Conservation (phyloP, 2,113 vertebrate species). For the Lophotis ruficrista region DNA sequence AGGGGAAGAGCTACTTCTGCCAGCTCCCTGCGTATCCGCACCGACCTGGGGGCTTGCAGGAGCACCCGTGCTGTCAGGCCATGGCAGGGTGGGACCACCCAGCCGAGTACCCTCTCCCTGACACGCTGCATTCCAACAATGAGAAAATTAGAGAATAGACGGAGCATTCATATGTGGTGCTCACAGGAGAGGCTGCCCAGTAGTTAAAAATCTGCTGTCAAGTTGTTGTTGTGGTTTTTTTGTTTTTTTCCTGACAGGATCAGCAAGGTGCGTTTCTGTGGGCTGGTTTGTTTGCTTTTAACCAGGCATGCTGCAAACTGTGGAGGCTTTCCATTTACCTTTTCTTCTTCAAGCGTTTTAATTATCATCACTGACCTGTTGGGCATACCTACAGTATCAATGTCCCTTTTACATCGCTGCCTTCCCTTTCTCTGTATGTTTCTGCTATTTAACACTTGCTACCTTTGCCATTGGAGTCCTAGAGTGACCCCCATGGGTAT, state of each 20-base stretch:
- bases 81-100: background rate
- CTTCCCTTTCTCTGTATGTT: constrained; percentile 42
- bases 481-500: constrained; percentile 78
- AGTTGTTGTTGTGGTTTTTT: background rate
- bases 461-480: constrained; percentile 64
- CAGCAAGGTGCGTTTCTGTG: background rate
- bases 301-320: background rate
- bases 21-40: background rate
- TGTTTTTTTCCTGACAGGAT: background rate
- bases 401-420: constrained; percentile 29
- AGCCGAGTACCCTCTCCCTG: background rate
- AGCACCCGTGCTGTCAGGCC: background rate
- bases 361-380: constrained; percentile 60
- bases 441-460: constrained; percentile 65
- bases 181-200: background rate
- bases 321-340: constrained; percentile 48
- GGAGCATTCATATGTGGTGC: background rate
- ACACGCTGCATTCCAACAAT: background rate
- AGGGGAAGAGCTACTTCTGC: background rate
- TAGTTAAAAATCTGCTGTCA: constrained; percentile 2
- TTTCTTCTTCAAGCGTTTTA: constrained; percentile 45
- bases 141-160: background rate
- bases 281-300: constrained; percentile 9
- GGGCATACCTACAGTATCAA: constrained; percentile 57
- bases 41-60: background rate